phyloP scores from a whole-genome alignment of 2,113 vertebrate genomes.

The Tupaia tana region DNA sequence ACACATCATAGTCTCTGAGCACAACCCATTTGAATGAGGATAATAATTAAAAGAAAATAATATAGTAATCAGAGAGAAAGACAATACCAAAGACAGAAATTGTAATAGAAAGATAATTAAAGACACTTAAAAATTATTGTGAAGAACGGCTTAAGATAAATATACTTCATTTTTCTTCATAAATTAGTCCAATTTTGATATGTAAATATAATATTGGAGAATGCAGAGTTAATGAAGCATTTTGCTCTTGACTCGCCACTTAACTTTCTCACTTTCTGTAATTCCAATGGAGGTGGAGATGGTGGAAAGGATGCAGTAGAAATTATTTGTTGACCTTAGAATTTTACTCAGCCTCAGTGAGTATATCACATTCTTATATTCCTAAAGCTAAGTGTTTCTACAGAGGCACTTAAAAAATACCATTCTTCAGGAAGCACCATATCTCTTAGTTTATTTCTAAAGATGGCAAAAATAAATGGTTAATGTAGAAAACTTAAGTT shows the following conservation, averaged over 20 bases:
- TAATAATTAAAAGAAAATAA: neutral
- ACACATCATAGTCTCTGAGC: neutral
- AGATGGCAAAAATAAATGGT: neutral
- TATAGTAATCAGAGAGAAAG: neutral
- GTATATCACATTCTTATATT: neutral
- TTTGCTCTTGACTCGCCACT: neutral
- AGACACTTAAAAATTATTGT: neutral
- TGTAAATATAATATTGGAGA: neutral
- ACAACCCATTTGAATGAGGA: neutral
- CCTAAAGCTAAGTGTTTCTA: neutral
- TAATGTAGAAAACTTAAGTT: constrained; percentile 29
- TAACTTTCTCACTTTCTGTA: neutral
- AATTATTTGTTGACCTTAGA: neutral
- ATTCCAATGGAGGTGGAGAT: neutral
- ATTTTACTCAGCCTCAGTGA: neutral
- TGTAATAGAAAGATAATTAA: neutral
- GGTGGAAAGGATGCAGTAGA: neutral
- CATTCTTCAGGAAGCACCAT: neutral
- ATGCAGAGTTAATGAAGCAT: neutral
- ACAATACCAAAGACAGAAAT: neutral
- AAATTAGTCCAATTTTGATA: neutral
- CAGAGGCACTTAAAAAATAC: neutral
- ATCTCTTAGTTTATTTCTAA: neutral
- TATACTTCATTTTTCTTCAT: neutral
- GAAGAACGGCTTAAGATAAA: constrained; percentile 22